These are phyloP conservation scores for Cosmia pyralina DNA, from an alignment of 2,888 invertebrate genomes.

Conservation along the genomic window DNA sequence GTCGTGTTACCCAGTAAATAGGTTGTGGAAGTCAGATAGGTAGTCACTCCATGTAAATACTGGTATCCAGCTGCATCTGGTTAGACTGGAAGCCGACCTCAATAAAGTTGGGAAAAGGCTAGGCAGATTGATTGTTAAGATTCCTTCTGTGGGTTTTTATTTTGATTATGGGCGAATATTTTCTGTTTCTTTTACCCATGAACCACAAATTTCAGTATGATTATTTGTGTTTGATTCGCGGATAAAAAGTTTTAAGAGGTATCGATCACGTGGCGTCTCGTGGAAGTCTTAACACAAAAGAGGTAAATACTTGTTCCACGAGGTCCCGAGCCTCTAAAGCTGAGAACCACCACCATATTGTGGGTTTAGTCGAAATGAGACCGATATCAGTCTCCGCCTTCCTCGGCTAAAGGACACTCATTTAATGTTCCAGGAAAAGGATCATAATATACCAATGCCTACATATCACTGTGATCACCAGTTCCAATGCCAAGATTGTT, in stretches of 20 bases:
- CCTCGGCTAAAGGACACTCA: background rate
- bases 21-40: too few relatives aligned
- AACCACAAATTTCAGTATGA: background rate
- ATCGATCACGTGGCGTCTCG: background rate
- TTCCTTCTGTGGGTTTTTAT: background rate
- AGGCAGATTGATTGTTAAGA: too few relatives aligned
- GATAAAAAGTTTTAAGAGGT: background rate
- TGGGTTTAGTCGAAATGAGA: background rate
- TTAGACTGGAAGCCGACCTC: too few relatives aligned
- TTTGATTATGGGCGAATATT: background rate
- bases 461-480: constrained; percentile 34
- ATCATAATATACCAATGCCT: constrained; percentile 23
- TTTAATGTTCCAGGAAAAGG: constrained; percentile 6
- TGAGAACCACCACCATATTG: background rate
- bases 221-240: background rate
- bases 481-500: constrained; percentile 29
- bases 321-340: background rate
- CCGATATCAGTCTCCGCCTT: background rate
- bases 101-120: too few relatives aligned
- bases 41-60: too few relatives aligned
- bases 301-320: background rate
- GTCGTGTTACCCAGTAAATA: too few relatives aligned
- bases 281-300: background rate
- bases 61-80: too few relatives aligned
- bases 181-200: background rate